phyloP scores from a whole-genome alignment of 2,113 vertebrate genomes.

The Hypanus sabinus region DNA sequence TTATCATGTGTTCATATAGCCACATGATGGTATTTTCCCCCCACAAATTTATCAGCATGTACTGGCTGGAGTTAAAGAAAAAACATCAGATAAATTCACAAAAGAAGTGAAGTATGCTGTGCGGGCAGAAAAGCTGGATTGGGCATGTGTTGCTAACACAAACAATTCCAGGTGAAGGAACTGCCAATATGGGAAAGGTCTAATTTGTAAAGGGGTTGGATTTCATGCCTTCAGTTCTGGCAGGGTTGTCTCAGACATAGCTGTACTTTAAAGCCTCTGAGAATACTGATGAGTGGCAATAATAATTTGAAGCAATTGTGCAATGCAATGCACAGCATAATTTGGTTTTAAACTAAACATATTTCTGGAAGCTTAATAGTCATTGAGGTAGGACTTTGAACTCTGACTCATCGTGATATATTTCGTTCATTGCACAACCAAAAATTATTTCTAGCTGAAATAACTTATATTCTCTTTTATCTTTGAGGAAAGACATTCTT shows the following conservation, averaged over 20 bases:
- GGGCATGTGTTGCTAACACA: no score
- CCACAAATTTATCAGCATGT: background rate
- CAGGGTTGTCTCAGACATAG: background rate
- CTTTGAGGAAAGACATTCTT: no score
- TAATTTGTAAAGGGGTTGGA: background rate
- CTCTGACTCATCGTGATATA: background rate
- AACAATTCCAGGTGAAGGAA: background rate
- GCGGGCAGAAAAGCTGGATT: background rate
- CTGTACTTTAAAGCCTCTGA: background rate
- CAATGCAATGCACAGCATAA: background rate
- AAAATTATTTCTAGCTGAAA: background rate
- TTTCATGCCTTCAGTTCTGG: background rate
- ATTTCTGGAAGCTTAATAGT: background rate
- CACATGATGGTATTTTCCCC: background rate
- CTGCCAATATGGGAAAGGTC: background rate
- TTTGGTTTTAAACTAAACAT: background rate
- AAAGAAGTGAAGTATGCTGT: background rate
- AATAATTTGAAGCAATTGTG: background rate
- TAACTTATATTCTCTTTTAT: background rate
- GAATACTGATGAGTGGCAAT: background rate
- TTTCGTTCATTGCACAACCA: slow-evolving; percentile 5
- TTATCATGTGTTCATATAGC: background rate
- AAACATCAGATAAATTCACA: background rate
- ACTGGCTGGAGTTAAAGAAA: background rate
- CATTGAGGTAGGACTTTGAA: background rate